A percentile compares a stretch with the other conserved stretches of the same genome.
These are phyloP conservation scores for Papilio gigon DNA, from an alignment of 2,888 invertebrate species.

Conservation along the genomic window DNA sequence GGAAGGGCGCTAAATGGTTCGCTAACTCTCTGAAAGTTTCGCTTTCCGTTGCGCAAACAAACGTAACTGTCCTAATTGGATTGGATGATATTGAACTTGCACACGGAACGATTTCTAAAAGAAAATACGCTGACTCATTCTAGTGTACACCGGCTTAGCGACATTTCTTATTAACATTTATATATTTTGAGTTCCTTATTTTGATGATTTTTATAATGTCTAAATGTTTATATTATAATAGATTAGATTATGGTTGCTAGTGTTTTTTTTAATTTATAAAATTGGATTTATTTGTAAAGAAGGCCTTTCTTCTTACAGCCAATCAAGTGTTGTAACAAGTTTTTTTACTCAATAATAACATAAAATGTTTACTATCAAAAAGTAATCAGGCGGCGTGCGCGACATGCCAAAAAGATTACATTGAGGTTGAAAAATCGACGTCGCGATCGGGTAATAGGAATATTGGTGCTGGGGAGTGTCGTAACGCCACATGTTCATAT, in stretches of 20 bases:
- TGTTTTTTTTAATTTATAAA: not conserved
- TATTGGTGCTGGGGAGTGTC: not conserved
- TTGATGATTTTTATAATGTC: not conserved
- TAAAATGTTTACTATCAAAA: slow-evolving; percentile 21
- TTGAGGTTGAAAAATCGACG: slow-evolving; percentile 15
- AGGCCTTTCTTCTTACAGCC: not conserved
- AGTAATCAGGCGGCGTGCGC: slow-evolving; percentile 1
- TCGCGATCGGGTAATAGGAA: slow-evolving; percentile 14
- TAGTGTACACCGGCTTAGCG: not conserved
- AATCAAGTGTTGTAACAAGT: slow-evolving; percentile 6
- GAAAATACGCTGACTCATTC: slow-evolving; percentile 24
- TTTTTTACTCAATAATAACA: slow-evolving; percentile 9
- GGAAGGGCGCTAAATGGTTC: slow-evolving; percentile 18
- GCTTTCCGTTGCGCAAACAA: slow-evolving; percentile 30
- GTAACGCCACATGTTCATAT: slow-evolving; percentile 24
- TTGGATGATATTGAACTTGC: slow-evolving; percentile 30
- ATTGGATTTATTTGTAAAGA: slow-evolving; percentile 1
- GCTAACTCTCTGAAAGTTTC: slow-evolving; percentile 37
- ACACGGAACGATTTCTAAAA: slow-evolving; percentile 33
- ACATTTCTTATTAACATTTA: not conserved
- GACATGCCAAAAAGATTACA: slow-evolving; percentile 19
- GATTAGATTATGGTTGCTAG: not conserved
- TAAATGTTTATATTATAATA: not conserved
- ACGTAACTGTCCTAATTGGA: slow-evolving; percentile 31
- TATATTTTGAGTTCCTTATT: not conserved